Conservation (phyloP, 2,888 invertebrate species). For the Oligia latruncula region DNA sequence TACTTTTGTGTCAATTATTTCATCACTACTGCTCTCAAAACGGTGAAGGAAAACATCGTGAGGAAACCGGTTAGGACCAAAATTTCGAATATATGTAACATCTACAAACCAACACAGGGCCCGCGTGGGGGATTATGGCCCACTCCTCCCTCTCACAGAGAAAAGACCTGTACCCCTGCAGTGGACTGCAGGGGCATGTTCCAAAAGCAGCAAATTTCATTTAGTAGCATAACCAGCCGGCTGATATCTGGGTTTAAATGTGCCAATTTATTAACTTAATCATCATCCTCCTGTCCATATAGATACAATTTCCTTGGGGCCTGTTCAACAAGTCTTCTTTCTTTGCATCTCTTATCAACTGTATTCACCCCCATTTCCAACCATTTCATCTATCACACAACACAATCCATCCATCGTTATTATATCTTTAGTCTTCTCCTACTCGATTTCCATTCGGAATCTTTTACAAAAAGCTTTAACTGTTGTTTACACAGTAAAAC, state of each 20-base stretch:
- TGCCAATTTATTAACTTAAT: neutral
- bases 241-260: neutral
- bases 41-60: neutral
- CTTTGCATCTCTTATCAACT: neutral
- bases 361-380: neutral
- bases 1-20: neutral
- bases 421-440: too few species aligned
- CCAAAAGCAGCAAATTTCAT: too few species aligned
- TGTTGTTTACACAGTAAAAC: slow-evolving; percentile 12
- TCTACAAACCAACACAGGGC: neutral
- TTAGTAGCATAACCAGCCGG: too few species aligned
- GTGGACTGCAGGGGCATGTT: too few species aligned
- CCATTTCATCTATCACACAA: neutral
- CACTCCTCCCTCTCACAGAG: neutral
- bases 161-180: neutral
- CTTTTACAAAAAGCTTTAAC: slow-evolving; percentile 2
- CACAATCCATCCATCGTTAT: too few species aligned
- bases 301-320: neutral
- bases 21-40: neutral
- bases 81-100: neutral
- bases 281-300: neutral
- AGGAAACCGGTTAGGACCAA: neutral
- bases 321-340: neutral
- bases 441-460: neutral
- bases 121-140: neutral